Percentiles rank a stretch among this genome's conserved stretches.
phyloP scores from a whole-genome alignment of 2,797 vertebrate genomes.

The Scarus forsteni region DNA sequence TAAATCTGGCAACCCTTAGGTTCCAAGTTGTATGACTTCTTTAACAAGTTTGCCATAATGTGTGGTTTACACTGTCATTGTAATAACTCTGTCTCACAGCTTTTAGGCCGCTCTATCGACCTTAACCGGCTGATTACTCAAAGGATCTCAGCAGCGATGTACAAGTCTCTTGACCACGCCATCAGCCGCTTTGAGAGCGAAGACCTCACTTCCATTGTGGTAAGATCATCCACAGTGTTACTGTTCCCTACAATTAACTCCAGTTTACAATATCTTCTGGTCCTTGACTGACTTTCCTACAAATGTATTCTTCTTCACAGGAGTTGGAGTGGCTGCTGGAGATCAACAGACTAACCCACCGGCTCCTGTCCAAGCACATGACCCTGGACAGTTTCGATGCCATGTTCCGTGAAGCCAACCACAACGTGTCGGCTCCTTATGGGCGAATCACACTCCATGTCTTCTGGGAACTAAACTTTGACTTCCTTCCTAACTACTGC shows the following conservation, averaged over 20 bases:
- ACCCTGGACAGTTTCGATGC: conserved; percentile 98
- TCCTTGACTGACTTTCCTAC: not conserved
- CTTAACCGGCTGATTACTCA: conserved; percentile 97
- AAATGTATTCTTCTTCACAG: conserved; percentile 65
- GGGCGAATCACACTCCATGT: conserved; percentile 98
- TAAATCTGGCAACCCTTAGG: too few species aligned
- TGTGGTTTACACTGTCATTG: too few species aligned
- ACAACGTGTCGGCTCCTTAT: conserved; percentile 97
- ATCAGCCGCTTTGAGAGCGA: conserved; percentile 98
- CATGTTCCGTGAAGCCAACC: conserved; percentile 99
- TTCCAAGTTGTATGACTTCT: not conserved
- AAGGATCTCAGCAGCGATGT: conserved; percentile 95
- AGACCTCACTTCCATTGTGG: conserved; percentile 97
- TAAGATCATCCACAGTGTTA: conserved; percentile 53
- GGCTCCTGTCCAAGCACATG: conserved; percentile 93
- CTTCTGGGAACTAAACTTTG: conserved; percentile 99
- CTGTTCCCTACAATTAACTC: not conserved
- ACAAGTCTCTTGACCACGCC: conserved; percentile 95
- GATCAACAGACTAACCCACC: conserved; percentile 96
- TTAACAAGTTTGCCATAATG: too few species aligned
- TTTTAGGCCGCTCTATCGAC: conserved; percentile 96
- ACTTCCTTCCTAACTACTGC: conserved; percentile 99
- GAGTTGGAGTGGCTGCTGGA: conserved; percentile 97
- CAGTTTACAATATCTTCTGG: not conserved
- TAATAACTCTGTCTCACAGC: conserved; percentile 73